Evolutionary conservation across 1,140 invertebrate genomes (phyloP), one percentile per base, ranked within the genome.

Genomic region (Druon quercuslanigerum): DNA sequence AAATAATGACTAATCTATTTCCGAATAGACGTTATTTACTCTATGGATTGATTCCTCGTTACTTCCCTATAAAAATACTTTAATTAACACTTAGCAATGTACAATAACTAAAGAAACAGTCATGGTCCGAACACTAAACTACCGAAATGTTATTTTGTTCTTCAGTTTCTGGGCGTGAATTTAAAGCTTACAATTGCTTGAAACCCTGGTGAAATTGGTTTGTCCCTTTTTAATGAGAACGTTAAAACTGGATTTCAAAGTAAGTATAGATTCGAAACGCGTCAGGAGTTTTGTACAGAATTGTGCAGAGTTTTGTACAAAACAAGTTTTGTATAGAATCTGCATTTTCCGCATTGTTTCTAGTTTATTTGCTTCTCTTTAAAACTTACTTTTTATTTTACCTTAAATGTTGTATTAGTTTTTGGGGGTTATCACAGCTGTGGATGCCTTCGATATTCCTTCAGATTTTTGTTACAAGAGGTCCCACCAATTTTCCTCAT

Each of bases 401-500:
- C 82, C 83, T 82, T 76, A 79, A n/a, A 71, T 82, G 73, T 83
- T 78, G 83, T 85, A 73, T 87, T 83, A 86, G 85, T 78, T 85
- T 88, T 85, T 76, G 83, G 80, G 83, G 78, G 85, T 87, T 91
- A 90, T 90, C 88, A 91, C 90, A 91, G 90, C 85, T 90, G 85
- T 85, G 88, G 89, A 85, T 85, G 85, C 85, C 73, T 74, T 77
- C 78, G 78, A 82, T 74, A 73, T 78, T 71, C 71, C 75, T 75
- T 56, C 77, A 50, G 60, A 60, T 83, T 89, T 46, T 11, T 95
- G 96, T 94, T 96, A 95, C 91, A 94, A 96, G 88, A 97, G 98
- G 81, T 98, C 97, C 98, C 98, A 99, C 94, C 97, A 97, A 86
- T 99, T 98, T 92, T 98, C 98, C 90, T 99, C 98, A 90, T 99